Conservation (phyloP, 2,113 vertebrate genomes). For the Alligator mississippiensis region DNA sequence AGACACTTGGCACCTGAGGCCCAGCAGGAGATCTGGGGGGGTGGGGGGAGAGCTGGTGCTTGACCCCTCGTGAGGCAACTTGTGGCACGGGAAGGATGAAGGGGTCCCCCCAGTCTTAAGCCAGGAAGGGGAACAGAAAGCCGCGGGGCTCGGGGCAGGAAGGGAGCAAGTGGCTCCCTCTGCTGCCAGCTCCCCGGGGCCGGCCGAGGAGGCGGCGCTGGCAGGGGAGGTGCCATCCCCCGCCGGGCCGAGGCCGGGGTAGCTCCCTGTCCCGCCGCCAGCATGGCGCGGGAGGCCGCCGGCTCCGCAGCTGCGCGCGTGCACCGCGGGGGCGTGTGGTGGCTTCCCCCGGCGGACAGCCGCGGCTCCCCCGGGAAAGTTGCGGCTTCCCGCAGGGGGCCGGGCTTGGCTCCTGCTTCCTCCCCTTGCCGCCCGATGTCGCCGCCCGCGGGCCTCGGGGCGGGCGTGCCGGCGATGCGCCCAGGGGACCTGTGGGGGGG, state of each 20-base stretch:
- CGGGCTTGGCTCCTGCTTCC: background rate
- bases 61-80: no score
- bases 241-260: background rate
- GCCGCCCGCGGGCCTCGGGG: background rate
- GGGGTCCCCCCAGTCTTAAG: no score
- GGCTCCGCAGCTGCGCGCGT: slow-evolving; percentile 65
- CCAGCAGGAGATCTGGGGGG: no score
- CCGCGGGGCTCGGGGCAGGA: no score
- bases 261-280: slow-evolving; percentile 34
- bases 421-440: background rate
- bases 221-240: background rate
- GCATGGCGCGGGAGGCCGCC: slow-evolving; percentile 29
- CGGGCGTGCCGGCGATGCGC: background rate
- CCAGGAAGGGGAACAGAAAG: no score
- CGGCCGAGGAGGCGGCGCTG: background rate
- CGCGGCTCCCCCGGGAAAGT: background rate
- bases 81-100: no score
- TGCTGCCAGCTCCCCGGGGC: no score
- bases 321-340: background rate
- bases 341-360: background rate
- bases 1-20: background rate
- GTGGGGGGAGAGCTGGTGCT: no score
- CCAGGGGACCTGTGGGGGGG: no score
- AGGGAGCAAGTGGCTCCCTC: no score
- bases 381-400: background rate